A percentile compares a stretch with the other conserved stretches of the same genome.
phyloP scores from a whole-genome alignment of 2,113 vertebrate species.

The Gymnocephalus cernua region DNA sequence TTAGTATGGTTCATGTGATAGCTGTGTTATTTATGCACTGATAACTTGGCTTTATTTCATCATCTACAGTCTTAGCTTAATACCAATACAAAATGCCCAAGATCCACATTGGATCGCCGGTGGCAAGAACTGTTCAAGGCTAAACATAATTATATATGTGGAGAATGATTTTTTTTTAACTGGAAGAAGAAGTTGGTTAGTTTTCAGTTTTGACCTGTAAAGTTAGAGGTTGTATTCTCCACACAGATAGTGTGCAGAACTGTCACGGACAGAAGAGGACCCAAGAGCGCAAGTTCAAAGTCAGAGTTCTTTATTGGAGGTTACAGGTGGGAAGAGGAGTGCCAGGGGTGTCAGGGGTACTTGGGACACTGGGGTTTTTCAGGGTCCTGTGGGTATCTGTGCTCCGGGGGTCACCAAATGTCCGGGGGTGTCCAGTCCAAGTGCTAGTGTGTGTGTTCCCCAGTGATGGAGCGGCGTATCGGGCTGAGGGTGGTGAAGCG shows the following conservation, averaged over 20 bases:
- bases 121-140: slow-evolving; percentile 46
- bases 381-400: too few species aligned
- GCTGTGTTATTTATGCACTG: not conserved
- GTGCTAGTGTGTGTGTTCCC: too few species aligned
- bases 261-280: too few species aligned
- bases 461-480: too few species aligned
- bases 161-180: slow-evolving; percentile 15
- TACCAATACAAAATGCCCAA: not conserved
- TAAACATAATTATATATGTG: slow-evolving; percentile 34
- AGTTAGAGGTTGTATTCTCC: slow-evolving; percentile 4
- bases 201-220: slow-evolving; percentile 13
- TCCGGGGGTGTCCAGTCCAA: too few species aligned
- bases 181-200: slow-evolving; percentile 4
- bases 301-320: too few species aligned
- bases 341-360: too few species aligned
- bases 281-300: too few species aligned
- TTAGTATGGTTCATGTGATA: slow-evolving; percentile 71
- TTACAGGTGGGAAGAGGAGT: too few species aligned
- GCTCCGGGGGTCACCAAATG: too few species aligned
- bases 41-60: not conserved
- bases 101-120: slow-evolving; percentile 22
- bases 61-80: not conserved
- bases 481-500: too few species aligned
- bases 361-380: too few species aligned
- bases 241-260: not conserved